These are phyloP conservation scores for Leptinotarsa lineolata DNA, from an alignment of 1,140 invertebrate genomes.

Conservation along the genomic window DNA sequence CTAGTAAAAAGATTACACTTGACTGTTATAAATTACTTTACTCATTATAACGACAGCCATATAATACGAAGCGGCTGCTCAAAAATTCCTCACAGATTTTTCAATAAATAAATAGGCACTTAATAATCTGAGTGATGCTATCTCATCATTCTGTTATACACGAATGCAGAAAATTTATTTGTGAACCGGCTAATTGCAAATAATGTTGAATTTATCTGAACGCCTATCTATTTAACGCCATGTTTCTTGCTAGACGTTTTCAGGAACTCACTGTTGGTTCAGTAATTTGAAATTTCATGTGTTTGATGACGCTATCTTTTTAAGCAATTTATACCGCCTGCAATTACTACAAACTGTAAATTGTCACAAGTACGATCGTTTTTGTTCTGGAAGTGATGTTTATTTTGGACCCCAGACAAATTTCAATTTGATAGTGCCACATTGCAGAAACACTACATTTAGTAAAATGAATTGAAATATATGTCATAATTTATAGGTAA, in stretches of 20 bases:
- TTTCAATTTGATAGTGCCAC: too few species aligned
- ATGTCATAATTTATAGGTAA: too few species aligned
- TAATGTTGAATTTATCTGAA: slow-evolving; percentile 42
- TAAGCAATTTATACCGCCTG: slow-evolving; percentile 29
- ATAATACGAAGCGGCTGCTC: background rate
- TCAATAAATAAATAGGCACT: slow-evolving; percentile 27
- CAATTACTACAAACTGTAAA: slow-evolving; percentile 29
- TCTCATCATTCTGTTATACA: background rate
- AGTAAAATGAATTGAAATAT: too few species aligned
- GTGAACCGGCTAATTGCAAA: slow-evolving; percentile 40
- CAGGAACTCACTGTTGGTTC: slow-evolving; percentile 26
- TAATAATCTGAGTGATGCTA: slow-evolving; percentile 17
- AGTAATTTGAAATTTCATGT: slow-evolving; percentile 42
- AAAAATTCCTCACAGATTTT: slow-evolving; percentile 1
- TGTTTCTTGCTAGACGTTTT: slow-evolving; percentile 34
- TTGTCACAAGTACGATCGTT: background rate
- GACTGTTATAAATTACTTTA: background rate
- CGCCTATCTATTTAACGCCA: slow-evolving; percentile 40
- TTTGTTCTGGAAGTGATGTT: too few species aligned
- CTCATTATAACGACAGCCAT: slow-evolving; percentile 5
- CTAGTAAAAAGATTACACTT: background rate
- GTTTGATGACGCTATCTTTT: slow-evolving; percentile 39
- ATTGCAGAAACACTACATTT: too few species aligned
- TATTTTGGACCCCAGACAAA: too few species aligned
- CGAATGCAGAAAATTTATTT: slow-evolving; percentile 35